These are phyloP conservation scores for Lasioglossum villosulum DNA, from an alignment of 2,888 invertebrate species.

Conservation along the genomic window DNA sequence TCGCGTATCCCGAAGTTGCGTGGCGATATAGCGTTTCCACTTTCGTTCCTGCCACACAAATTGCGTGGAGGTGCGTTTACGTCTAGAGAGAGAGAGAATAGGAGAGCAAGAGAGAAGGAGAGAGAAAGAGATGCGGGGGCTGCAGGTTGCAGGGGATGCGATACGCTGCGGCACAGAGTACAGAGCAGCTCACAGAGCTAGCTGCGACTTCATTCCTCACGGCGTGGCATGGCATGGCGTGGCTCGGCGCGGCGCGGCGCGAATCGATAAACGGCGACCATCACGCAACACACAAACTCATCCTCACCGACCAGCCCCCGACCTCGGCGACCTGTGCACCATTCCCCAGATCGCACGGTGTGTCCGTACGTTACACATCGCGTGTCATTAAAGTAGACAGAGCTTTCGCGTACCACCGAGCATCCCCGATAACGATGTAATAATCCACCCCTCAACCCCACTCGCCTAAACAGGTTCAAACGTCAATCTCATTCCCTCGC, in stretches of 20 bases:
- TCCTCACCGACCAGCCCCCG: conserved; percentile 55
- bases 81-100: not conserved
- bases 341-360: conserved; percentile 49
- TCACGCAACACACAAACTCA: conserved; percentile 69
- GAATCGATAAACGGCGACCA: conserved; percentile 76
- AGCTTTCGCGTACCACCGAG: conserved; percentile 17
- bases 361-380: conserved; percentile 42
- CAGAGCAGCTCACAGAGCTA: conserved; percentile 34
- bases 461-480: not conserved
- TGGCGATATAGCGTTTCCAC: conserved; percentile 17
- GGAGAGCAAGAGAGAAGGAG: not conserved
- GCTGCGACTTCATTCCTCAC: conserved; percentile 69
- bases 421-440: conserved; percentile 19
- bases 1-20: conserved; percentile 25
- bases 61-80: conserved; percentile 33
- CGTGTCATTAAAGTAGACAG: conserved; percentile 44
- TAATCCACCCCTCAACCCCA: not conserved
- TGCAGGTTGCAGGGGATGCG: conserved; percentile 22
- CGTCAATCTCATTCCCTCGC: not conserved
- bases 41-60: conserved; percentile 31
- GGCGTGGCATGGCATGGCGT: conserved; percentile 17
- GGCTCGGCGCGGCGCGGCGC: conserved; percentile 60
- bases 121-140: not conserved
- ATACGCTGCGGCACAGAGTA: conserved; percentile 61
- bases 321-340: conserved; percentile 53